A percentile compares a stretch with the other conserved stretches of the same genome.
These are phyloP conservation scores for Hepsetus odoe DNA, from an alignment of 2,113 vertebrate species.

Conservation along the genomic window DNA sequence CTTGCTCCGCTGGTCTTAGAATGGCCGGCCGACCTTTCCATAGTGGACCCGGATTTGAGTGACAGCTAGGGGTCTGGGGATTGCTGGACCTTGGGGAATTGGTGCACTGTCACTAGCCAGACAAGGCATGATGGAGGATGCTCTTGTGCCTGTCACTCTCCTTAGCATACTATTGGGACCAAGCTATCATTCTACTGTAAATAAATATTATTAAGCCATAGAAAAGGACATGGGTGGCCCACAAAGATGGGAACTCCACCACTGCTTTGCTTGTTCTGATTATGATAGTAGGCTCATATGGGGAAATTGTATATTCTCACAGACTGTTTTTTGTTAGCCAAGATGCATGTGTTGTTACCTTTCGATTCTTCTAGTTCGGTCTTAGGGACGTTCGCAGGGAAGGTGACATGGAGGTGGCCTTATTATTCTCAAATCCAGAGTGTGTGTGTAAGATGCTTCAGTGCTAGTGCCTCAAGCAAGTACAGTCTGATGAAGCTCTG, in stretches of 20 bases:
- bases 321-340: not conserved
- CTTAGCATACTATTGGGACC: not conserved
- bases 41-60: conserved; percentile 4
- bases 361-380: conserved; percentile 4
- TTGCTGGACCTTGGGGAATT: conserved; percentile 29
- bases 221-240: not conserved
- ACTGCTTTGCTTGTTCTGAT: not conserved
- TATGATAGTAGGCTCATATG: not conserved
- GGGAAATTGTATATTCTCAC: conserved; percentile 18
- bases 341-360: conserved; percentile 17
- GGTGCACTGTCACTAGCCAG: conserved; percentile 37
- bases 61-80: conserved; percentile 45
- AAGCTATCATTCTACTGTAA: conserved; percentile 11
- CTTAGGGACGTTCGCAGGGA: conserved; percentile 13
- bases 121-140: conserved; percentile 28
- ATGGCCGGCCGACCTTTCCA: conserved; percentile 16
- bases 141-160: conserved; percentile 20
- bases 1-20: conserved; percentile 26
- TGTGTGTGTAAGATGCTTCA: conserved; percentile 43
- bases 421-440: conserved; percentile 34
- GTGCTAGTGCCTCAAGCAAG: conserved; percentile 49
- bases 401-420: conserved; percentile 42
- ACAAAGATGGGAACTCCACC: not conserved
- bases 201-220: conserved; percentile 34
- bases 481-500: conserved; percentile 49